Evolutionary conservation across 53 echinoderm and acorn worm species (phyloP).

Genomic region (Antedon mediterranea): DNA sequence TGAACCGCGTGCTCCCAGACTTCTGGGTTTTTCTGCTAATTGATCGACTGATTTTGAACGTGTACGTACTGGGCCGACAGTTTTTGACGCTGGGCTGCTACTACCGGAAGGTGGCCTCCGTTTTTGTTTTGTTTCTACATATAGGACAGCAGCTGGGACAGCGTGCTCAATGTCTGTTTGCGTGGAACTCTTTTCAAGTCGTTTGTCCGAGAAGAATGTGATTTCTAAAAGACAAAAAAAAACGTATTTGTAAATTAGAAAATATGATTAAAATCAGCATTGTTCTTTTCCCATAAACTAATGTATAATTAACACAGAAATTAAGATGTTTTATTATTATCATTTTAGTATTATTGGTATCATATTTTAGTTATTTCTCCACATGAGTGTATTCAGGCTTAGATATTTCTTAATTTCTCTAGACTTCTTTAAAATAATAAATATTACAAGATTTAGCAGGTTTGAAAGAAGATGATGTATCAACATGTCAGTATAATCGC

Average conservation of each 20-base stretch:
- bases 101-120: neutral
- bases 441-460: too few relatives aligned
- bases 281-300: too few relatives aligned
- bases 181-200: slow-evolving; percentile 50
- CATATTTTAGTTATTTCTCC: too few relatives aligned
- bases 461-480: too few relatives aligned
- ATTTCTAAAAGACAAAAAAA: slow-evolving; percentile 36
- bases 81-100: neutral
- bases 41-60: neutral
- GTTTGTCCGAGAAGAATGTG: slow-evolving; percentile 75
- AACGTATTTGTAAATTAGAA: neutral
- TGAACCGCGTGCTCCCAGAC: slow-evolving; percentile 2
- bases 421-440: too few relatives aligned
- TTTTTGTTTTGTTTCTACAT: slow-evolving; percentile 24
- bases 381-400: too few relatives aligned
- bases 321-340: too few relatives aligned
- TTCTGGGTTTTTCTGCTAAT: slow-evolving; percentile 7
- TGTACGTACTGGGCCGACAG: neutral
- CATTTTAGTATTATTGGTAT: too few relatives aligned
- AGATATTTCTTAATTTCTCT: too few relatives aligned
- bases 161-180: slow-evolving; percentile 71
- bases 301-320: too few relatives aligned
- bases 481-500: too few relatives aligned
- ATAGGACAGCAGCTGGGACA: slow-evolving; percentile 39
- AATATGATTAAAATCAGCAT: too few relatives aligned